Base-by-base conservation (phyloP, 2,888 invertebrate species). In the Nemotelus pantherinus region DNA sequence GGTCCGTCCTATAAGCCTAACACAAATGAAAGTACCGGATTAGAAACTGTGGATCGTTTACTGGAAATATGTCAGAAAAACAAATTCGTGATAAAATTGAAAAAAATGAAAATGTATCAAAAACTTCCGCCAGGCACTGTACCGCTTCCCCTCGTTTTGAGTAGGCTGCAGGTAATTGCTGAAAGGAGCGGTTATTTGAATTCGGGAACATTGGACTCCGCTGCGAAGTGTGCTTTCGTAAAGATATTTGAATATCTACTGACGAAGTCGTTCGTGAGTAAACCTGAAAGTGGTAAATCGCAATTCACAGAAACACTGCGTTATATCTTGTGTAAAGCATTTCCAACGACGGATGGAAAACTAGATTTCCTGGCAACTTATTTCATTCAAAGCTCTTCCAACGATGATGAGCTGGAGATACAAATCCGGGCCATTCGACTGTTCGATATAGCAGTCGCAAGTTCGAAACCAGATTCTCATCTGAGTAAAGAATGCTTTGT, bases 351-450 rank as follows among this genome's bases (percentile, higher is more conserved):
- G 0, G 86, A 85, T 76, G 86, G 89, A 2, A 90, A 90, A 82
- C 85, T 91, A 3, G 88, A 90, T 43, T 90, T 91, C 76, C 84
- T 92, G 0, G 88, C 89, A 0, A 91, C 91, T 82, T 88, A 91
- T 81, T 89, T 89, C 63, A 87, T 89, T 64, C 83, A 83, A 57
- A 81, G 82, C 80, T 44, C 72, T 0, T 70, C 80, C 1, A 70
- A 82, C 3, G 77, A 83, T 9, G 87, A 89, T 9, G 88, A 87
- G 77, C 87, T 88, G 0, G 88, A 88, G 81, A 84, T 90, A 2
- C 90, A 90, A 78, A 80, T 91, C 10, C 87, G 89, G 79, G 89
- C 89, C 57, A 84, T 92, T 0, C 82, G 82, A 44, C 63, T 87
- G 10, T 80, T 85, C 60, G 84, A 85, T 71, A 74, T 82, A 0